Evolutionary conservation across 2,797 vertebrate species (phyloP), one percentile per base, ranked within the genome.

Genomic region (Dromococcyx pavoninus): DNA sequence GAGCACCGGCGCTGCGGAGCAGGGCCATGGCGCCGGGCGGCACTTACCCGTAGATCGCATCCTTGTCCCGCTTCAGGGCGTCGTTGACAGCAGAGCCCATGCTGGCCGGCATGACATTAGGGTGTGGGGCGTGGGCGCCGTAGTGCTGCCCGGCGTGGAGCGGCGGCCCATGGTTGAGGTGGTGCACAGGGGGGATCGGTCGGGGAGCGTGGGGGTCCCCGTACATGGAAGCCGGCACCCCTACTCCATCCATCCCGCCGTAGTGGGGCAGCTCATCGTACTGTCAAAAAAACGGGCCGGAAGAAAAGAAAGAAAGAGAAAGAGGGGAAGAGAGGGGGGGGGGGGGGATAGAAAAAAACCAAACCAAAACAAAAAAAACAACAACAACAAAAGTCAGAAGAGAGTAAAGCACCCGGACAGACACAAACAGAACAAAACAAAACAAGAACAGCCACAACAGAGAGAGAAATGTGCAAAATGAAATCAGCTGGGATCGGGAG

Each of bases 11-110:
- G 56, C 81, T 83, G 81, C 64, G 27, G 50, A 78, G 93, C 89
- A 70, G 78, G 96, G 94, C 97, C 96, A 10, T 11, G 90, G 91
- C 83, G 74, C 77, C 74, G 85, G 87, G 83, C 23, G 61, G 95
- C 97, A 98, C 98, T 98, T 99, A 99, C 99, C 99, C 99, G 97
- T 99, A 99, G 98, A 99, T 99, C 95, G 99, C 99, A 98, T 99
- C 99, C 98, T 99, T 99, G 98, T 99, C 99, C 98, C 99, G 98
- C 98, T 99, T 99, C 98, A 99, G 98, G 98, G 99, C 99, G 98
- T 99, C 99, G 98, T 99, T 99, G 98, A 99, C 99, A 98, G 99
- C 99, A 82, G 99, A 99, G 97, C 99, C 99, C 99, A 99, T 99
- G 98, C 99, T 99, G 96, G 98, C 99, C 98, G 99, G 99, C 99